These are phyloP conservation scores for Mobula hypostoma DNA, from an alignment of 2,113 vertebrate genomes.

Conservation along the genomic window DNA sequence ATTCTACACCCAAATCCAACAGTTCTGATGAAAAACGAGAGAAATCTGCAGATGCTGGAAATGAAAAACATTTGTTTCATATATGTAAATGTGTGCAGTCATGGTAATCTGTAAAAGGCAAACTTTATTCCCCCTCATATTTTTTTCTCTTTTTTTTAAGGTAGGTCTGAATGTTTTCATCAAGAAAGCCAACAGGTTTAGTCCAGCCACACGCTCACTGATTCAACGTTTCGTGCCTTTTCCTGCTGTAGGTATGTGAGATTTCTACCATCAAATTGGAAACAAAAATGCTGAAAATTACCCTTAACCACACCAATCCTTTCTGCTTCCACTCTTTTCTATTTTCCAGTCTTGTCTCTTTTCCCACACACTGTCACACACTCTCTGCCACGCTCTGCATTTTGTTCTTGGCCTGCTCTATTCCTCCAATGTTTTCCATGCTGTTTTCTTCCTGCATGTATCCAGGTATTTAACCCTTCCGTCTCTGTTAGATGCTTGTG, in stretches of 20 bases:
- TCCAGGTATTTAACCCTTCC: no score
- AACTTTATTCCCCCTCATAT: not conserved
- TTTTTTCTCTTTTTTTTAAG: conserved; percentile 47
- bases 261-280: not conserved
- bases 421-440: not conserved
- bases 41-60: no score
- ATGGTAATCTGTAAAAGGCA: not conserved
- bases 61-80: not conserved
- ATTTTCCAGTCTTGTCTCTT: not conserved
- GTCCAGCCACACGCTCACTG: conserved; percentile 70
- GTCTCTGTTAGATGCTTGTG: no score
- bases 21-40: not conserved
- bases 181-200: conserved; percentile 75
- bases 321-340: not conserved
- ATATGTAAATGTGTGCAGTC: not conserved
- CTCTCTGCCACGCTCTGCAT: not conserved
- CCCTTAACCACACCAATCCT: not conserved
- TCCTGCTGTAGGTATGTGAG: conserved; percentile 78
- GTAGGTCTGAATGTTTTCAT: conserved; percentile 83
- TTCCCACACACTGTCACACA: not conserved
- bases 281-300: not conserved
- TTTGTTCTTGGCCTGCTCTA: not conserved
- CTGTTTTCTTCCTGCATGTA: no score
- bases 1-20: no score
- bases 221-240: conserved; percentile 89